Conservation (phyloP, 2,888 invertebrate species). For the Chromoteleia sp. region DNA sequence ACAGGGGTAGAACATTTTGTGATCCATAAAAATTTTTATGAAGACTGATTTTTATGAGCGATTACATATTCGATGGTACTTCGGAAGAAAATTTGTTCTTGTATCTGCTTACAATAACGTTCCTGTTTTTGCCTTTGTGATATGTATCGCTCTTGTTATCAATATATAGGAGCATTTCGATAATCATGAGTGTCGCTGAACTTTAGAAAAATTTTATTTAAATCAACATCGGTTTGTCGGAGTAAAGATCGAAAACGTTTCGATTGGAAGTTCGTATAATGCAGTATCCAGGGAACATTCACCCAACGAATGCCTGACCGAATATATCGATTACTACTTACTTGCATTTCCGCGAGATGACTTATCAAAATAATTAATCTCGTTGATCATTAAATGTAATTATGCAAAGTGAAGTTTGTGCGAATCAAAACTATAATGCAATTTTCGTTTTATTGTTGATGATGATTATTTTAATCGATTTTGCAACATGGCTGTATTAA, state of each 20-base stretch:
- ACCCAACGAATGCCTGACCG: slow-evolving; percentile 19
- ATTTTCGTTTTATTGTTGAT: no score
- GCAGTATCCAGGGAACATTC: slow-evolving; percentile 1
- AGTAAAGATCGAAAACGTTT: neutral
- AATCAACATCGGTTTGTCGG: slow-evolving; percentile 5
- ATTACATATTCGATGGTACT: slow-evolving; percentile 21
- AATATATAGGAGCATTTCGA: neutral
- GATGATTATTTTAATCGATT: neutral
- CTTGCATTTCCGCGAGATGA: slow-evolving; percentile 8
- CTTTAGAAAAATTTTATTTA: neutral
- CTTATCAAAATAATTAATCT: slow-evolving; percentile 11
- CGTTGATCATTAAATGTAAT: neutral
- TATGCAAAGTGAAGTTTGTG: no score
- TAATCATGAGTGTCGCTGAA: no score
- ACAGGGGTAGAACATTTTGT: slow-evolving; percentile 20
- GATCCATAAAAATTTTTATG: slow-evolving; percentile 28
- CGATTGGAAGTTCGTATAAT: neutral
- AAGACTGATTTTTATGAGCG: slow-evolving; percentile 34
- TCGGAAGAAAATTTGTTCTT: slow-evolving; percentile 15
- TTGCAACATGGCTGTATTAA: neutral
- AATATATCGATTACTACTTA: slow-evolving; percentile 41
- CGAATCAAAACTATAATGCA: no score
- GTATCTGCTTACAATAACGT: slow-evolving; percentile 12
- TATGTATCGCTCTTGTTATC: neutral
- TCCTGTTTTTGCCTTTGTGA: neutral